Evolutionary conservation across 2,888 invertebrate genomes (phyloP), one percentile per base, ranked within the genome.

Genomic region (Cataglyphis rosenhaueri): DNA sequence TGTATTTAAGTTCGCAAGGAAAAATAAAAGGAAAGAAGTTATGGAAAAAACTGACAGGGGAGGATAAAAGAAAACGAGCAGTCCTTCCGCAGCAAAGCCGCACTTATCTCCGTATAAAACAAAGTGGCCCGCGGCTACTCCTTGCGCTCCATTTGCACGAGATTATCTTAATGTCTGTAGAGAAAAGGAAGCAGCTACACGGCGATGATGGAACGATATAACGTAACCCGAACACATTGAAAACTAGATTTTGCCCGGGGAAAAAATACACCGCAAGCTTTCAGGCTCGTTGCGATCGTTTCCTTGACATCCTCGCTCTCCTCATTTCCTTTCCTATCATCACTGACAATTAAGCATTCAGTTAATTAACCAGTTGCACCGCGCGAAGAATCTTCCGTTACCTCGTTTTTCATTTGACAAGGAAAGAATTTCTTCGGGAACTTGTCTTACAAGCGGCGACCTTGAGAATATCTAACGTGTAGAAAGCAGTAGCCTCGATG

Each of bases 111-210:
- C 29, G 82, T 8, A 52, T 62, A 82, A 82, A 81, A 70, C 70
- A 81, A 82, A 82, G 62, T 81, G 68, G 62, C 82, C 38, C 32
- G 61, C 68, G 62, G 81, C 82, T 70, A 21, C 32, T 81, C 65
- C 25, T 76, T 52, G 66, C 68, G 66, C 48, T 81, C 57, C 66
- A 81, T 61, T 82, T 78, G 68, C 68, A 59, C 68, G 55, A 68
- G 82, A 81, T 82, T 68, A 66, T 66, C 48, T 78, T 71, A 38
- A 61, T 66, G 35, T 81, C 65, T 68, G 48, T 6, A 52, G 18
- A 38, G 35, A 41, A 38, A 79, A 44, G 52, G 81, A 66, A 52
- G 35, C 81, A 52, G 21, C n/a, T 68, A 48, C 3, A 52, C 32
- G 35, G 6, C 57, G 32, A 57, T 73, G 65, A 65, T 65, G 79